A percentile compares a stretch with the other conserved stretches of the same genome.
Conservation (phyloP, 2,797 vertebrate genomes). For the Falco novaeseelandiae region DNA sequence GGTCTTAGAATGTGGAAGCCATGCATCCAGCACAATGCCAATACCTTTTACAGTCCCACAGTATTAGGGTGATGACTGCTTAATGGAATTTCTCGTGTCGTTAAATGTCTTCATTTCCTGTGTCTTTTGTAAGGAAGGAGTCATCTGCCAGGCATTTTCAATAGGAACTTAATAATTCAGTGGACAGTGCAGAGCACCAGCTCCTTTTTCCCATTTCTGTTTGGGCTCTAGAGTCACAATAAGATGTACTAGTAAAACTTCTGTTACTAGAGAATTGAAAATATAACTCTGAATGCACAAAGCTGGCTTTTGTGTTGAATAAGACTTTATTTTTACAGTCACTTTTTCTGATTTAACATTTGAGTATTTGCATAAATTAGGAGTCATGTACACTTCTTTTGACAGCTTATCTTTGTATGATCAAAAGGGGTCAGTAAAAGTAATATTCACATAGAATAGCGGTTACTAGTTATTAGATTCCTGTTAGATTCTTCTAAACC, state of each 20-base stretch:
- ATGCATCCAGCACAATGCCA: neutral
- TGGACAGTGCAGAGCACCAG: neutral
- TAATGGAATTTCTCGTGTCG: neutral
- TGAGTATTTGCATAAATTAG: constrained; percentile 11
- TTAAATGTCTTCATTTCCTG: neutral
- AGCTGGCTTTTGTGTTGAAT: neutral
- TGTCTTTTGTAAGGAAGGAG: neutral
- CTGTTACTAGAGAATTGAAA: neutral
- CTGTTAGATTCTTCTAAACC: neutral
- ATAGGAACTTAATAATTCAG: neutral
- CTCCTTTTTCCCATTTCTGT: neutral
- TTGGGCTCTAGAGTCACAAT: neutral
- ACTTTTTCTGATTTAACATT: neutral
- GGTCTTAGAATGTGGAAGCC: neutral
- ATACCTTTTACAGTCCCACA: neutral
- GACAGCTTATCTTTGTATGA: neutral
- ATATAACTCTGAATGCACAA: neutral
- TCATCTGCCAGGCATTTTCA: neutral
- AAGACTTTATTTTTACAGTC: neutral
- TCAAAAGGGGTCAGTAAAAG: neutral
- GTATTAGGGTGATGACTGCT: neutral
- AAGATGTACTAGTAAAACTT: neutral
- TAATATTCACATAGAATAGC: neutral
- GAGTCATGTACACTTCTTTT: neutral
- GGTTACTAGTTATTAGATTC: neutral